Conservation (phyloP, 2,888 invertebrate species). For the Polyploca ridens region DNA sequence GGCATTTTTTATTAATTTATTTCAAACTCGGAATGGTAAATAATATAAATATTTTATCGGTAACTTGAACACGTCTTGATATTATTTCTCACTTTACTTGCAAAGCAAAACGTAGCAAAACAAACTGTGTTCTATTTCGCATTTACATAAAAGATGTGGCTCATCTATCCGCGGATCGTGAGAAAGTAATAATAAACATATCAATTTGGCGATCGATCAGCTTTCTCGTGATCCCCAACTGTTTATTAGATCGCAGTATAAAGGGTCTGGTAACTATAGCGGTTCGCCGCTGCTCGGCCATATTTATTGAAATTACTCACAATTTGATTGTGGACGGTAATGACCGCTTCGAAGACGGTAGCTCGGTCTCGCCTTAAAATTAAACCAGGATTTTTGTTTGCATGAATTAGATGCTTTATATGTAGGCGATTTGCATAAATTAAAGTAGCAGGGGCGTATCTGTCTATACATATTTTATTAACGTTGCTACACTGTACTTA, state of each 20-base stretch:
- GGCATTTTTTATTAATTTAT: not conserved
- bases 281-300: conserved; percentile 51
- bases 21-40: not conserved
- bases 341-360: conserved; percentile 73
- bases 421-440: conserved; percentile 36
- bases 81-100: not conserved
- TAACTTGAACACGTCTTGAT: not conserved
- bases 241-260: conserved; percentile 79
- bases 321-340: conserved; percentile 79
- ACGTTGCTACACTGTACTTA: conserved; percentile 4
- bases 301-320: conserved; percentile 84
- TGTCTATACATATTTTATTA: conserved; percentile 13
- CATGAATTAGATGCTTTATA: conserved; percentile 75
- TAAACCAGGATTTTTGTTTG: conserved; percentile 71
- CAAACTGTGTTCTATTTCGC: not conserved
- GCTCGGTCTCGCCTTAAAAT: conserved; percentile 69
- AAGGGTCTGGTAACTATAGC: conserved; percentile 70
- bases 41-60: not conserved
- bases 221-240: conserved; percentile 82
- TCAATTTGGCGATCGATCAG: conserved; percentile 77
- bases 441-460: conserved; percentile 11
- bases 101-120: not conserved
- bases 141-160: conserved; percentile 15
- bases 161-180: conserved; percentile 66
- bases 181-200: conserved; percentile 83